These are phyloP conservation scores for Cyclargus thomasi DNA, from an alignment of 1,140 invertebrate genomes.

Conservation along the genomic window DNA sequence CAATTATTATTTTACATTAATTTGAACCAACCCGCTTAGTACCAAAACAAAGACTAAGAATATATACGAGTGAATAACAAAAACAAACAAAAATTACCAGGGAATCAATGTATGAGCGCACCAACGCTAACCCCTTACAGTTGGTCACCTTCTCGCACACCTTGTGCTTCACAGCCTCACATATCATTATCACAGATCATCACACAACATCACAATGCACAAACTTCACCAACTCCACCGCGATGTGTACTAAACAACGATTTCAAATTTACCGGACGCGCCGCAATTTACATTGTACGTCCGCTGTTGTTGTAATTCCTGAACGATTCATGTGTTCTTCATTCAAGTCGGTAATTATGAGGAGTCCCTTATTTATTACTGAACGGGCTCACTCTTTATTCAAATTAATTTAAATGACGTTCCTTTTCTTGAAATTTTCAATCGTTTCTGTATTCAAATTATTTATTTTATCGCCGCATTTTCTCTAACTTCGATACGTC, in stretches of 20 bases:
- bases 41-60: not conserved
- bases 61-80: not conserved
- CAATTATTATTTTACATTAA: too few species aligned
- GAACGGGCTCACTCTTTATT: not conserved
- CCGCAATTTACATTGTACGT: constrained; percentile 42
- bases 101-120: constrained; percentile 53
- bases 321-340: constrained; percentile 7
- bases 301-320: constrained; percentile 26
- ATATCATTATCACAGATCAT: constrained; percentile 20
- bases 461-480: too few species aligned
- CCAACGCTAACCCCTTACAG: constrained; percentile 54
- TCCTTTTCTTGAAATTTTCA: too few species aligned
- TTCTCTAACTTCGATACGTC: not conserved
- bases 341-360: not conserved
- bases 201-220: constrained; percentile 29
- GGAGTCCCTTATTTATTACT: too few species aligned
- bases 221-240: constrained; percentile 36
- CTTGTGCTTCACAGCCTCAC: constrained; percentile 49
- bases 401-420: too few species aligned
- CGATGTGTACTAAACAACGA: constrained; percentile 39
- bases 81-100: constrained; percentile 42
- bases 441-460: too few species aligned
- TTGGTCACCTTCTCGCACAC: constrained; percentile 60
- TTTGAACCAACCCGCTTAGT: too few species aligned
- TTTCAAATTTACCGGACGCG: constrained; percentile 62